Evolutionary conservation across 2,888 invertebrate genomes (phyloP).

Genomic region (Diarsia brunnea): DNA sequence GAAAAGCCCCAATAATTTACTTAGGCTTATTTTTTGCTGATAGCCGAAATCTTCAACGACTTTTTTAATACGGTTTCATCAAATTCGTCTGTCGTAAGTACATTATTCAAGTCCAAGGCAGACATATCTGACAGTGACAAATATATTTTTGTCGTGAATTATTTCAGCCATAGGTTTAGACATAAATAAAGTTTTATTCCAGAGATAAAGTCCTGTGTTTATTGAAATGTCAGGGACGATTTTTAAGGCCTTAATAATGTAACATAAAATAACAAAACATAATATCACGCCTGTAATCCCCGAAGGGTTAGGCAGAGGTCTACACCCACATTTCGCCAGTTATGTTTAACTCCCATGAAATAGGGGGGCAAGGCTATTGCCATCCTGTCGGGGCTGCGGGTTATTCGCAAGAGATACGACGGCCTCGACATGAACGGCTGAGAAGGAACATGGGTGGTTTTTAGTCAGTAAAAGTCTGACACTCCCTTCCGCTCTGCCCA

Average conservation of each 20-base stretch:
- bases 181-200: constrained; percentile 54
- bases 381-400: too few relatives aligned
- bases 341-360: too few relatives aligned
- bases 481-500: too few relatives aligned
- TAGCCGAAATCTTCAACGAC: constrained; percentile 9
- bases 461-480: too few relatives aligned
- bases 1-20: constrained; percentile 10
- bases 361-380: too few relatives aligned
- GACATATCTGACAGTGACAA: constrained; percentile 71
- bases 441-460: too few relatives aligned
- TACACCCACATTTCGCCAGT: too few relatives aligned
- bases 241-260: constrained; percentile 25
- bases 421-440: too few relatives aligned
- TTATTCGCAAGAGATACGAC: too few relatives aligned
- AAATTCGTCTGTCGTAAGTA: constrained; percentile 37
- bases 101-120: constrained; percentile 75
- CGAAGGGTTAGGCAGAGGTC: too few relatives aligned
- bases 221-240: constrained; percentile 43
- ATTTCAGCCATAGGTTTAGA: constrained; percentile 1
- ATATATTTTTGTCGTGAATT: constrained; percentile 70
- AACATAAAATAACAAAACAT: background rate
- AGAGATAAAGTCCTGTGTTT: constrained; percentile 48
- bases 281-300: too few relatives aligned
- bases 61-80: constrained; percentile 52
- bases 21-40: constrained; percentile 24